phyloP scores from a whole-genome alignment of 2,113 vertebrate genomes.

The Macheiramphus alcinus region DNA sequence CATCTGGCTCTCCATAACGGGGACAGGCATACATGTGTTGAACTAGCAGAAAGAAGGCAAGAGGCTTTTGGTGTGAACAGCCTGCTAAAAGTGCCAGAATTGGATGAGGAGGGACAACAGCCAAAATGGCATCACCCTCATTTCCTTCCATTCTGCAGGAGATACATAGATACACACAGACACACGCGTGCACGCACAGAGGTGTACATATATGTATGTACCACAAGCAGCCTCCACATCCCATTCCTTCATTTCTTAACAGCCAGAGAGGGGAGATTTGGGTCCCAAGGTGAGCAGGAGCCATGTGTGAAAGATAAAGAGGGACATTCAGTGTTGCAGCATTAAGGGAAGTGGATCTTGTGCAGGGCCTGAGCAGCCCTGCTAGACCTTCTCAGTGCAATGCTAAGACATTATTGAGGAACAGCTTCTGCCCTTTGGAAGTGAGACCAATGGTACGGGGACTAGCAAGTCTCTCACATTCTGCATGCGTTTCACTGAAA shows the following conservation, averaged over 20 bases:
- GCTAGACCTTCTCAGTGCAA: not conserved
- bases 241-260: not conserved
- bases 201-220: not conserved
- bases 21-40: not conserved
- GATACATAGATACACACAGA: not conserved
- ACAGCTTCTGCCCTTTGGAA: not conserved
- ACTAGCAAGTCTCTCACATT: not conserved
- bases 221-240: not conserved
- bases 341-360: not conserved
- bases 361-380: not conserved
- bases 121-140: not conserved
- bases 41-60: conserved; percentile 30
- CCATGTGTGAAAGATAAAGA: not conserved
- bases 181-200: rapidly evolving
- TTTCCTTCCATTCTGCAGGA: not conserved
- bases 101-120: not conserved
- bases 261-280: not conserved
- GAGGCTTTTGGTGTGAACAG: conserved; percentile 17
- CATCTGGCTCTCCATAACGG: conserved; percentile 31
- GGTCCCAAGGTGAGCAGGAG: not conserved
- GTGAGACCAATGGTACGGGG: not conserved
- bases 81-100: conserved; percentile 22
- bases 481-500: not conserved
- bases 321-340: not conserved
- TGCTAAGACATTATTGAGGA: not conserved